A percentile compares a stretch with the other conserved stretches of the same genome.
These are phyloP conservation scores for Brachionus rubens DNA, from an alignment of 1,140 invertebrate species.

Conservation along the genomic window DNA sequence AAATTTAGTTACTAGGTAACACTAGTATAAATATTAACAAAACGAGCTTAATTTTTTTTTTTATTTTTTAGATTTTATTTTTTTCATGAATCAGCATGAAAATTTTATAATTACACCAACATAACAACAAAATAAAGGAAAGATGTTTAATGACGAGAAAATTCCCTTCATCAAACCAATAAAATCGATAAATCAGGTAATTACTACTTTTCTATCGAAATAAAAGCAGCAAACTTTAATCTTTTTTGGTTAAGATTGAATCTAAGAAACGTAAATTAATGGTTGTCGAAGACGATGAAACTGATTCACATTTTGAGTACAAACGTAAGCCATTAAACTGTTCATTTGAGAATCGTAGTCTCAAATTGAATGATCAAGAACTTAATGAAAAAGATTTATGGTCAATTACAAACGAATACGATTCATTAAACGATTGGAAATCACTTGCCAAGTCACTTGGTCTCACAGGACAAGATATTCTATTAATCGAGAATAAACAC, in stretches of 20 bases:
- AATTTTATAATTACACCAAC: too few species aligned
- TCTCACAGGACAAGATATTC: slow-evolving; percentile 6
- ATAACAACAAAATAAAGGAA: neutral
- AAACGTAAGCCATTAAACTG: too few species aligned
- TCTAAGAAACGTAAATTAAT: too few species aligned
- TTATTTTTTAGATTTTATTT: neutral
- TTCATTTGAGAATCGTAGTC: too few species aligned
- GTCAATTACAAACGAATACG: neutral
- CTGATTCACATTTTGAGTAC: too few species aligned
- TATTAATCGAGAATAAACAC: slow-evolving; percentile 16
- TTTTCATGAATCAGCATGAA: slow-evolving; percentile 7
- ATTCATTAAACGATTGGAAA: slow-evolving; percentile 28
- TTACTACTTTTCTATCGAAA: neutral
- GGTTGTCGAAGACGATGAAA: too few species aligned
- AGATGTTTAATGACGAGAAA: slow-evolving; percentile 32
- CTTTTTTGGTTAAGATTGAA: too few species aligned
- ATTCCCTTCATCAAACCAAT: slow-evolving; percentile 16
- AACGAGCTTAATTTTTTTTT: slow-evolving; percentile 26
- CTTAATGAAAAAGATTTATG: neutral
- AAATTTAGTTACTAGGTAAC: slow-evolving; percentile 29
- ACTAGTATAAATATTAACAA: neutral
- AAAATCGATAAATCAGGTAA: neutral
- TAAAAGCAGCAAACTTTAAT: neutral
- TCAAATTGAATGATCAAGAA: neutral
- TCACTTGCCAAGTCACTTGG: neutral